These are phyloP conservation scores for Vidua chalybeata DNA, from an alignment of 2,113 vertebrate genomes.

Conservation along the genomic window DNA sequence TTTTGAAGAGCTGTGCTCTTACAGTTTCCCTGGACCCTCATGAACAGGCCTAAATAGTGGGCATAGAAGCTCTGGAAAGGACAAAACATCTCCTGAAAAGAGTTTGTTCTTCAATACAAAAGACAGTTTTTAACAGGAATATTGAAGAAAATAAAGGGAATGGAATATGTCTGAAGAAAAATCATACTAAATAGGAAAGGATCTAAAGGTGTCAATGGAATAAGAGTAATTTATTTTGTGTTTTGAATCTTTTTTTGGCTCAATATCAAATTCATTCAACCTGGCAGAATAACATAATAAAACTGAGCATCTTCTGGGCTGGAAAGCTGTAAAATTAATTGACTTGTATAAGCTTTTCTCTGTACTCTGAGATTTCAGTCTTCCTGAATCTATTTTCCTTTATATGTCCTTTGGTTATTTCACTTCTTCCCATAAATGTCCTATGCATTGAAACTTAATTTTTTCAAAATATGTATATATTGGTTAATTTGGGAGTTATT, in stretches of 20 bases:
- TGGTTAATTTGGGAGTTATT: not conserved
- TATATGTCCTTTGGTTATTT: not conserved
- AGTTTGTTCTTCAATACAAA: not conserved
- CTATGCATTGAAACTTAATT: not conserved
- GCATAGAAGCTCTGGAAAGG: not conserved
- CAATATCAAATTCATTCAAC: not conserved
- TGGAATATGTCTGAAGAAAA: not conserved
- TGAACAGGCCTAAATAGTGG: not conserved
- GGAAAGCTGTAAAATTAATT: not conserved
- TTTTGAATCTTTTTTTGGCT: not conserved
- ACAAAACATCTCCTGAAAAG: constrained; percentile 19
- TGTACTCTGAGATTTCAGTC: not conserved
- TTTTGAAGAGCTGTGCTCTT: constrained; percentile 25
- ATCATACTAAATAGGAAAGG: not conserved
- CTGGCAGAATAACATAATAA: not conserved
- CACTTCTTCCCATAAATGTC: not conserved
- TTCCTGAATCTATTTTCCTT: not conserved
- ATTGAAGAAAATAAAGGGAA: not conserved
- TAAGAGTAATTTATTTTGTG: not conserved
- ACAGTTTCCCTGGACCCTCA: not conserved
- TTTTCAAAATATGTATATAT: not conserved
- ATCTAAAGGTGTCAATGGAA: not conserved
- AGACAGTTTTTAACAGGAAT: not conserved
- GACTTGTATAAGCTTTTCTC: not conserved
- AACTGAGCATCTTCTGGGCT: not conserved